phyloP scores from a whole-genome alignment of 2,888 invertebrate genomes.

The Eudasyphora cyanicolor region DNA sequence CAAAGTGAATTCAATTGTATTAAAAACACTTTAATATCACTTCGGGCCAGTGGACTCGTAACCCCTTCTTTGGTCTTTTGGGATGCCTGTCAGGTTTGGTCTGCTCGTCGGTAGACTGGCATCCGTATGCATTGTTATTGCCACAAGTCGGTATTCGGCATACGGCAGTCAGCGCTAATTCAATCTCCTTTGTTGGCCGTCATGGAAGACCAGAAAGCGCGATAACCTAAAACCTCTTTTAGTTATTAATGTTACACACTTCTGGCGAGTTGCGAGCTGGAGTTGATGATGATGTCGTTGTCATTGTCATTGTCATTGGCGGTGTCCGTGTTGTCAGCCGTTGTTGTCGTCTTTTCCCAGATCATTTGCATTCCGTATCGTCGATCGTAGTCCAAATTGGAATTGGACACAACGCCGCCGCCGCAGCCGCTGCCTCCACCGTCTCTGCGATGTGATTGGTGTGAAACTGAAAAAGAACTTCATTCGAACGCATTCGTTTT shows the following conservation, averaged over 20 bases:
- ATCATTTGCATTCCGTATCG: constrained; percentile 45
- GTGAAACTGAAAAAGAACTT: background rate
- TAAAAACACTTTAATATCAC: constrained; percentile 71
- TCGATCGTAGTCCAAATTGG: constrained; percentile 56
- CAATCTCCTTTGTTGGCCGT: constrained; percentile 60
- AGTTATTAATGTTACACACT: constrained; percentile 54
- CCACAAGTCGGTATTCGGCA: constrained; percentile 26
- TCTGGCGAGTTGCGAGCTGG: constrained; percentile 30
- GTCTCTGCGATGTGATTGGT: too few relatives aligned
- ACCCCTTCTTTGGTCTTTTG: background rate
- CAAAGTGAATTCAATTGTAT: constrained; percentile 80
- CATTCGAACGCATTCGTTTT: background rate
- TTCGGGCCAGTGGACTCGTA: constrained; percentile 36
- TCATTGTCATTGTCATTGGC: background rate
- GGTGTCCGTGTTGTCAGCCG: constrained; percentile 38
- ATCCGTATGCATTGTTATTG: constrained; percentile 40
- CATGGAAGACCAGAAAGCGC: constrained; percentile 63
- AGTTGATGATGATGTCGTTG: constrained; percentile 1
- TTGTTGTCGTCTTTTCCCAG: constrained; percentile 28
- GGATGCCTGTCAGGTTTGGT: background rate
- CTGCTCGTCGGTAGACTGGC: constrained; percentile 24
- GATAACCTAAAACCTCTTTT: constrained; percentile 66
- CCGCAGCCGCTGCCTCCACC: background rate
- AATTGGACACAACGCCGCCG: constrained; percentile 45
- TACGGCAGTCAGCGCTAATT: constrained; percentile 46